Evolutionary conservation across 2,888 invertebrate genomes (phyloP), one percentile per base, ranked within the genome.

Genomic region (Merodon equestris): DNA sequence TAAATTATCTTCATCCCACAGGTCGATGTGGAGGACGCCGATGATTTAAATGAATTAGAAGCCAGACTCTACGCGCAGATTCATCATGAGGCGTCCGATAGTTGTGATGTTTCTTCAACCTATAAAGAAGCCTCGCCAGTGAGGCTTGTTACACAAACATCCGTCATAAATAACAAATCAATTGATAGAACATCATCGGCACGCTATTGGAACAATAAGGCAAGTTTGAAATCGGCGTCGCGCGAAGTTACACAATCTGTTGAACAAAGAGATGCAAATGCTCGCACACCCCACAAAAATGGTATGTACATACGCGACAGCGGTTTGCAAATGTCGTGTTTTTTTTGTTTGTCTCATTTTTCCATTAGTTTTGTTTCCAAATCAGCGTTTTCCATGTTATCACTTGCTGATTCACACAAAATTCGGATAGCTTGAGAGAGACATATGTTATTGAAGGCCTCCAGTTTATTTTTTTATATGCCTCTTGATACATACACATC

Each of bases 61-160:
- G 84, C 87, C 45, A 85, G 86, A 74, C 84, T 89, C 1, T 89
- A 89, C 76, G 85, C 85, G n/a, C 85, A 86, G 68, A 84, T 88
- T 58, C 88, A 88, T 75, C 88, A 89, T 82, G 86, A 85, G 60
- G 51, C 83, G 1, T 61, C 70, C 44, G 77, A 60, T 47, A 67
- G 67, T 70, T 82, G 82, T 51, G 70, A 61, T 27, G 27, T 61
- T 38, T 44, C 68, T 14, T 38, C 54, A n/a, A 38, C 40, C 14
- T 60, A 63, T 13, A 42, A 73, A 40, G 56, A 68, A 56, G 14
- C 45, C n/a, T 56, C 60, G 54, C 56, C 63, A 14, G 42, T 64
- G 9, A 82, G 84, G 4, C 82, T 83, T 58, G 85, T 85, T 0
- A 84, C 83, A 2, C 51, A 81, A 36, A 85, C 71, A 13, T 83